These are phyloP conservation scores for Cherax quadricarinatus DNA, from an alignment of 1,140 invertebrate genomes.

Conservation along the genomic window DNA sequence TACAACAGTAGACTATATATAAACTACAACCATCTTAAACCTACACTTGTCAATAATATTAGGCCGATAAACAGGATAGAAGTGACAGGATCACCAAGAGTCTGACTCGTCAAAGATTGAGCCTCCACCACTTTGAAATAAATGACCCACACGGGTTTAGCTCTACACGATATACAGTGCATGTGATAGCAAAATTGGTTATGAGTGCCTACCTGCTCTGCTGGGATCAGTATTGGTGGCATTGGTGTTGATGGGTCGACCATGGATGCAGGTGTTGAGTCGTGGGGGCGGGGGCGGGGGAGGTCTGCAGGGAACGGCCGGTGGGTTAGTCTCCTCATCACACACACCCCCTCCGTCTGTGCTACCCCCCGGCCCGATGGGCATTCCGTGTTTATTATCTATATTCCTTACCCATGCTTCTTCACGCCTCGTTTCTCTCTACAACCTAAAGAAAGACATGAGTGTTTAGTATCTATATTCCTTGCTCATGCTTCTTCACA, in stretches of 20 bases:
- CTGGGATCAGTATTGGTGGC: conserved; percentile 35
- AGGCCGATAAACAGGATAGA: too few species aligned
- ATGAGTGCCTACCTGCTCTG: conserved; percentile 32
- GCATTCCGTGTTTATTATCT: conserved; percentile 58
- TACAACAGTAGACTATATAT: too few species aligned
- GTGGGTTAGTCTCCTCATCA: conserved; percentile 49
- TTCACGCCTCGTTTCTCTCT: conserved; percentile 16
- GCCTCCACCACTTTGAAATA: too few species aligned
- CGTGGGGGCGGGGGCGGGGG: conserved; percentile 52
- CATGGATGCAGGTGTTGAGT: conserved; percentile 58
- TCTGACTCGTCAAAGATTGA: too few species aligned
- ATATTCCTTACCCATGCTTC: conserved; percentile 37
- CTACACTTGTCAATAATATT: too few species aligned
- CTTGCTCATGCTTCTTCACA: too few species aligned
- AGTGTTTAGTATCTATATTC: neutral
- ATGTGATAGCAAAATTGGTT: neutral
- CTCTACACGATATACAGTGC: too few species aligned
- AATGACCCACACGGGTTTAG: too few species aligned
- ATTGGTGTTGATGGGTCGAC: conserved; percentile 47
- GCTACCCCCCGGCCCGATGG: conserved; percentile 60
- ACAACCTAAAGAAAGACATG: conserved; percentile 14
- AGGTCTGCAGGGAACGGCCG: conserved; percentile 50
- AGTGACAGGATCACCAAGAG: too few species aligned
- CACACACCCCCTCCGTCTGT: conserved; percentile 50
- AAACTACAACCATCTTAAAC: too few species aligned